Evolutionary conservation across 2,888 invertebrate species (phyloP).

Genomic region (Agrochola lota): DNA sequence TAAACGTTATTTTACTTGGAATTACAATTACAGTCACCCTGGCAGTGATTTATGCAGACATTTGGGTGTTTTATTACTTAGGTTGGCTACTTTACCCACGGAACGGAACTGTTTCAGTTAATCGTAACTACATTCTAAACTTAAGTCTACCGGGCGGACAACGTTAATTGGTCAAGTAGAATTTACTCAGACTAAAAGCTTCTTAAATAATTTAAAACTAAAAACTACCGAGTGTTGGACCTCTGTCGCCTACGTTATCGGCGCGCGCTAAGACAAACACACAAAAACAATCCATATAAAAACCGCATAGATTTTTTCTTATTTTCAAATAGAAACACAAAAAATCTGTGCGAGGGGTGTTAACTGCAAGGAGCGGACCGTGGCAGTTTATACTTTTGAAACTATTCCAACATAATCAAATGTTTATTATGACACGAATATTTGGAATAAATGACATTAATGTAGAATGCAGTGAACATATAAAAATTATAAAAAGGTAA

Average conservation of each 20-base stretch:
- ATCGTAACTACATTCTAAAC: slow-evolving; percentile 2
- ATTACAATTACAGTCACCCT: slow-evolving; percentile 17
- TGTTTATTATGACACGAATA: slow-evolving; percentile 46
- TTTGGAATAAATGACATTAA: slow-evolving; percentile 27
- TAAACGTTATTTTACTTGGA: slow-evolving; percentile 29
- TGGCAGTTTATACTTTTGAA: slow-evolving; percentile 66
- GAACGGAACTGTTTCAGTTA: slow-evolving; percentile 8
- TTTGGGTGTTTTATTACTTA: slow-evolving; percentile 36
- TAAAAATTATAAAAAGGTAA: slow-evolving; percentile 10
- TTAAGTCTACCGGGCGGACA: neutral
- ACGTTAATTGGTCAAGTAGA: slow-evolving; percentile 20
- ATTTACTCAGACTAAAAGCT: slow-evolving; percentile 10
- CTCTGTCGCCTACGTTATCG: slow-evolving; percentile 76
- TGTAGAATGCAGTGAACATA: slow-evolving; percentile 17
- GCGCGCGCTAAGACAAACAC: slow-evolving; percentile 86
- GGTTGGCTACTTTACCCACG: slow-evolving; percentile 2
- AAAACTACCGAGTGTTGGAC: slow-evolving; percentile 49
- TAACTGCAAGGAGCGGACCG: slow-evolving; percentile 79
- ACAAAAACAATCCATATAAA: slow-evolving; percentile 83
- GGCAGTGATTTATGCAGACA: slow-evolving; percentile 31
- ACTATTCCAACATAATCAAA: slow-evolving; percentile 48
- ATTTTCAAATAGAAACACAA: slow-evolving; percentile 79
- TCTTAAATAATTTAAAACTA: slow-evolving; percentile 18
- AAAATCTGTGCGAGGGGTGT: slow-evolving; percentile 81
- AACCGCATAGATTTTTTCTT: slow-evolving; percentile 81